Evolutionary conservation across 2,113 vertebrate genomes (phyloP), one percentile per base, ranked within the genome.

Genomic region (Gallinago paraguaiae): DNA sequence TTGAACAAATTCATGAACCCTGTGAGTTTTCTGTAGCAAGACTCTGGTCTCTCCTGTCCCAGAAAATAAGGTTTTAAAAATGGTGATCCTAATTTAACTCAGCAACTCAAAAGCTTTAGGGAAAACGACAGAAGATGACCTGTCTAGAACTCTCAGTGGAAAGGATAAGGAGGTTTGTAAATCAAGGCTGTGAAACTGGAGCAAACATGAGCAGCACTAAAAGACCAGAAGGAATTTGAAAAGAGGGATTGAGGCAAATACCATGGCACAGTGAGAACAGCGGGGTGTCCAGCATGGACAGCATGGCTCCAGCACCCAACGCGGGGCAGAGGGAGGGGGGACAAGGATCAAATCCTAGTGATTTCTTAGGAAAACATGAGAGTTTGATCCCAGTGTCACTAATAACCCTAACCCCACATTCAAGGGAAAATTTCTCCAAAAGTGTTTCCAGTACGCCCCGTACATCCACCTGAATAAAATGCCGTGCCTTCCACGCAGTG

Each of bases 141-240:
- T 90, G 91, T 95, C 93, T 96, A 93, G 74, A 94, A 91, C 77
- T 96, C 93, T 96, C 92, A 0, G 64, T 45, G 69, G 95, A 93
- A 96, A 95, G 86, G 65, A 97, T 86, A 95, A 96, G 82, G 94
- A 96, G 89, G 74, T 93, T 96, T 96, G 84, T 88, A 96, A 96
- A 96, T 96, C 86, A 94, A 97, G 96, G 93, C 95, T 92, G 92
- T 13, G 3, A 92, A 97, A 95, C 41, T 97, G 81, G 95, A 94
- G 74, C 91, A 94, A 95, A 87, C 51, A 63, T 10, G 2, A 85
- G 88, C 78, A 91, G 80, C 22, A 61, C 37, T 69, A 20, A 75
- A 61, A 61, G 77, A 72, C 61, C 65, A 88, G 57, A 72, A 86
- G n/a, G 22, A 92, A 48, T 3, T 8, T 9, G 54, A 74, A 18